A percentile compares a stretch with the other conserved stretches of the same genome.
phyloP scores from a whole-genome alignment of 2,888 invertebrate genomes.

The Plusia festucae region DNA sequence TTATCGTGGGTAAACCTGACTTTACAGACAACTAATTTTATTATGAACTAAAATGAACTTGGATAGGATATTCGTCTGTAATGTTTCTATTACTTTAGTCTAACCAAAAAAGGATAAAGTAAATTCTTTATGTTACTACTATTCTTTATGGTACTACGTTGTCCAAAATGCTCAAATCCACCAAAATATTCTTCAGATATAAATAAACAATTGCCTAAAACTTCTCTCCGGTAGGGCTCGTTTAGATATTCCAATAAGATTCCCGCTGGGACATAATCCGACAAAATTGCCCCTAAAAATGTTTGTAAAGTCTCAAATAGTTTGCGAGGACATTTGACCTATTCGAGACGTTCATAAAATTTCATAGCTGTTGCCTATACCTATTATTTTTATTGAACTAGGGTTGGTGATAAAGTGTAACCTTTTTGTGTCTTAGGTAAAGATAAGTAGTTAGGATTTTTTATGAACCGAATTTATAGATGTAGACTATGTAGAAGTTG shows the following conservation, averaged over 20 bases:
- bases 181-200: constrained; percentile 5
- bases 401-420: constrained; percentile 39
- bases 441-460: constrained; percentile 1
- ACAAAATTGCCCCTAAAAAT: constrained; percentile 35
- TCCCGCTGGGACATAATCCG: constrained; percentile 37
- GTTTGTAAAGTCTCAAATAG: constrained; percentile 43
- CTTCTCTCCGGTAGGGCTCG: constrained; percentile 11
- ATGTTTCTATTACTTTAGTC: too few species aligned
- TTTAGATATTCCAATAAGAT: constrained; percentile 44
- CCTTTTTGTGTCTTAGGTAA: constrained; percentile 4
- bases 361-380: constrained; percentile 28
- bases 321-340: constrained; percentile 24
- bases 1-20: too few species aligned
- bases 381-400: constrained; percentile 20
- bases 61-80: too few species aligned
- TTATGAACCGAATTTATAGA: neutral
- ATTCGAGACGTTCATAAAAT: constrained; percentile 49
- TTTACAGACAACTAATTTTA: too few species aligned
- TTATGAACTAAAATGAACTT: too few species aligned
- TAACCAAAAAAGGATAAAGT: too few species aligned
- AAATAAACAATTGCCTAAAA: constrained; percentile 24
- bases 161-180: too few species aligned
- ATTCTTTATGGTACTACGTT: too few species aligned
- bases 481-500: neutral
- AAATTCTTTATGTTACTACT: too few species aligned